These are phyloP conservation scores for Xylocampa areola DNA, from an alignment of 2,888 invertebrate genomes.

Conservation along the genomic window DNA sequence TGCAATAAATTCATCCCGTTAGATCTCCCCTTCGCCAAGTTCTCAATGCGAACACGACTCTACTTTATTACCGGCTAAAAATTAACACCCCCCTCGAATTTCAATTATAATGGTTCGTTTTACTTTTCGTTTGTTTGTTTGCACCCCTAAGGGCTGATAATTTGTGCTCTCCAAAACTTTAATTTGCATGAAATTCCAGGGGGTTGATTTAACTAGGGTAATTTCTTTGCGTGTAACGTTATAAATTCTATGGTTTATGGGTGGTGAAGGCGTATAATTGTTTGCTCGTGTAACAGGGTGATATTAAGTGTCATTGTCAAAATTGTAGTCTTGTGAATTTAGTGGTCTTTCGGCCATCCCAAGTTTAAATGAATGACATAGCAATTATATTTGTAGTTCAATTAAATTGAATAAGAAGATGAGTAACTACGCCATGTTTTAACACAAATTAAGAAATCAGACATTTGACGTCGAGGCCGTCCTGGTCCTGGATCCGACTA, in stretches of 20 bases:
- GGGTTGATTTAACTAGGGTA: slow-evolving; percentile 46
- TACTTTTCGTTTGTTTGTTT: slow-evolving; percentile 55
- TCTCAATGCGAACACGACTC: slow-evolving; percentile 18
- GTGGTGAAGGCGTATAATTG: slow-evolving; percentile 2
- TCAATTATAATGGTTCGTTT: slow-evolving; percentile 58
- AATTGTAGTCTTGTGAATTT: not conserved
- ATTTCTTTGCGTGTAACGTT: slow-evolving; percentile 41
- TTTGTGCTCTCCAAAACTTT: slow-evolving; percentile 56
- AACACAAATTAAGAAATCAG: no score
- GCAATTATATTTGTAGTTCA: no score
- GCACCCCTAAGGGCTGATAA: slow-evolving; percentile 49
- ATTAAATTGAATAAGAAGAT: no score
- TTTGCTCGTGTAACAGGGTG: not conserved
- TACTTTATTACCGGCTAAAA: slow-evolving; percentile 48
- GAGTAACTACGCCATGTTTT: no score
- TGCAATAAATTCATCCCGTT: not conserved
- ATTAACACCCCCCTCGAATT: slow-evolving; percentile 51
- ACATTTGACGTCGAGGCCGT: no score
- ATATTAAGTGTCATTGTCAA: not conserved
- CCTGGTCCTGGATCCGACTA: no score
- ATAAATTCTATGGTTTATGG: slow-evolving; percentile 42
- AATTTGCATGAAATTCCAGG: slow-evolving; percentile 52
- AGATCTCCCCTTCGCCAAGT: slow-evolving; percentile 3
- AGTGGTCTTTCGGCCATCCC: not conserved
- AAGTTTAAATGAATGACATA: no score